These are phyloP conservation scores for Dendroctonus valens DNA, from an alignment of 1,140 invertebrate genomes.

Conservation along the genomic window DNA sequence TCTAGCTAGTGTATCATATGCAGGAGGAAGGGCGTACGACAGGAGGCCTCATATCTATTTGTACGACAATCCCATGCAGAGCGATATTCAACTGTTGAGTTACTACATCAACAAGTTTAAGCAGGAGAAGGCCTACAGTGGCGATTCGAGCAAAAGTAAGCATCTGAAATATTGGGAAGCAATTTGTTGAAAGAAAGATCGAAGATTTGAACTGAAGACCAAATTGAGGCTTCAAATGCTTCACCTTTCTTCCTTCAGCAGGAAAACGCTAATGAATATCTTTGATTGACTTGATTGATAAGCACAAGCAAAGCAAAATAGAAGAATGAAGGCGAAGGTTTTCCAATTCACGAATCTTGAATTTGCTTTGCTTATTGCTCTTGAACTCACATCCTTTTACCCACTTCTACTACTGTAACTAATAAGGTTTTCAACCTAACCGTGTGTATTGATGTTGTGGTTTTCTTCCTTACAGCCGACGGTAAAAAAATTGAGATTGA, in stretches of 20 bases:
- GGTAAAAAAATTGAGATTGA: constrained; percentile 40
- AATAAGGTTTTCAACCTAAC: constrained; percentile 13
- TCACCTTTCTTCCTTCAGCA: too few relatives aligned
- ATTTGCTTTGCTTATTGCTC: too few relatives aligned
- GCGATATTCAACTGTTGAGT: constrained; percentile 50
- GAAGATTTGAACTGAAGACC: too few relatives aligned
- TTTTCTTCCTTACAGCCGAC: constrained; percentile 46
- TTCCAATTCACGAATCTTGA: too few relatives aligned
- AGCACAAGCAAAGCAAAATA: too few relatives aligned
- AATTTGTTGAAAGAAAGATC: too few relatives aligned
- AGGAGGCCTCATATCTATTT: constrained; percentile 68
- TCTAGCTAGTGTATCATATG: constrained; percentile 74
- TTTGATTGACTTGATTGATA: too few relatives aligned
- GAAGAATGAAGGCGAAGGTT: too few relatives aligned
- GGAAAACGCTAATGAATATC: too few relatives aligned
- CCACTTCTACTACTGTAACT: background rate
- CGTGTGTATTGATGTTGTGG: constrained; percentile 34
- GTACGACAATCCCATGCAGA: constrained; percentile 54
- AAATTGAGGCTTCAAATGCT: too few relatives aligned
- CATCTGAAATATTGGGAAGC: background rate
- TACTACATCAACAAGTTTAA: constrained; percentile 51
- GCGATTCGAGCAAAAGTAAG: constrained; percentile 36
- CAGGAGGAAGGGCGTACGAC: constrained; percentile 72
- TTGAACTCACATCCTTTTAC: too few relatives aligned
- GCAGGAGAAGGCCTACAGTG: constrained; percentile 40